Evolutionary conservation across 2,113 vertebrate species (phyloP), one percentile per base, ranked within the genome.

Genomic region (Pogona vitticeps): DNA sequence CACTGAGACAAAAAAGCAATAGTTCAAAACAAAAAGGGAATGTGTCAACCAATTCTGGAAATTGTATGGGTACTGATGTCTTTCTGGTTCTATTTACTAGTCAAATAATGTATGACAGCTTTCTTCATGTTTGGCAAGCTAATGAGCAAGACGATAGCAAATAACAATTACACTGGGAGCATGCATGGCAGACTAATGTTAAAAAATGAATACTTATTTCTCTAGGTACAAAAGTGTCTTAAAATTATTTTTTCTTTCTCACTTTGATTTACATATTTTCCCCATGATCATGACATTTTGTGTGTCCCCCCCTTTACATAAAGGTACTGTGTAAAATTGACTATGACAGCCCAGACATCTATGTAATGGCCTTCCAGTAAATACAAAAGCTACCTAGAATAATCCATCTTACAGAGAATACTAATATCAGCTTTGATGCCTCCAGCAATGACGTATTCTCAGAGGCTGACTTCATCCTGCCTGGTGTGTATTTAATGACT

Each of bases 271-370:
- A 90, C 7, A 76, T 87, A 87, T 91, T 93, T 72, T 88, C n/a
- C 40, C 91, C 76, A 61, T 76, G 79, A 90, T 58, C 28, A n/a
- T 21, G 71, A 89, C 72, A 89, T 88, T 80, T 18, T 90, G 10
- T 63, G 72, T 9, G 56, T 76, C 84, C 77, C 5, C 36, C 88
- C 91, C 91, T 94, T 93, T 94, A 87, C 67, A 78, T 85, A 94
- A 92, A 86, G 63, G 71, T 91, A 86, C 59, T 0, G 26, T 88
- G 78, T 46, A 88, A 93, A 94, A 90, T 40, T 83, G 58, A 92
- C 78, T 85, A 68, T 83, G 91, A 90, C 83, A 90, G 84, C 6
- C 21, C 31, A 89, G 86, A 91, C 82, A 84, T 92, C 61, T 84
- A 78, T 77, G 58, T 83, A 87, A 93, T 86, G 85, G 61, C n/a